Evolutionary conservation across 23 tunicate species (phyloP), one percentile per base, ranked within the genome.

Genomic region (Aplidium turbinatum): DNA sequence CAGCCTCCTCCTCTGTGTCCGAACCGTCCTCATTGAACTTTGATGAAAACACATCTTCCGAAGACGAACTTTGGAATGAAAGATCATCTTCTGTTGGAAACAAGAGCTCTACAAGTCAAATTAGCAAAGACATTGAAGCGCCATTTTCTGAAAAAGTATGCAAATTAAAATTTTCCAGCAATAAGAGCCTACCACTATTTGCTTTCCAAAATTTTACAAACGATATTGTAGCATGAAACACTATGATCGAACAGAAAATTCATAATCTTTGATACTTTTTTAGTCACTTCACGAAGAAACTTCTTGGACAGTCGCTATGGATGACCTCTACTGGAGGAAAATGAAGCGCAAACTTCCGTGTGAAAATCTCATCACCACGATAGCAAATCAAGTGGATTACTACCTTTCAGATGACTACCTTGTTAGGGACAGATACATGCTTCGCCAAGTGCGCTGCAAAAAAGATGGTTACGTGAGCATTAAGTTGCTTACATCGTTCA

Each of bases 361-460:
- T 31, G 31, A 75, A 46, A 54, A 24, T 56, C 31, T 58, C 57
- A 32, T 63, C 24, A 56, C 38, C 70, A 69, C 65, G 5, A 86
- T 93, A 3, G 92, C 70, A 19, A 71, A 77, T 3, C 98, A 94
- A 64, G 78, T 94, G 50, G 95, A 87, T 30, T 94, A 87, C 56
- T 94, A 94, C 60, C 63, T 94, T 31, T 94, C 99, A 24, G 99
- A 94, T 58, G 95, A 94, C 1, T 94, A 94, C 63, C 82, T 94
- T 28, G 72, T 87, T 47, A 82, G 79, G 56, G 99, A 94, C 72
- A 91, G 85, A 47, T 94, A 94, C 55, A 39, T 94, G 33, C 52
- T 86, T 30, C 89, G 99, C 11, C 99, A 94, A 86, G 72, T 94
- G 35, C 94, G 99, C 32, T 78, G 99, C 78, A 94, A 94, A 47